These are phyloP conservation scores for Blennius ocellaris DNA, from an alignment of 2,113 vertebrate species.

Conservation along the genomic window DNA sequence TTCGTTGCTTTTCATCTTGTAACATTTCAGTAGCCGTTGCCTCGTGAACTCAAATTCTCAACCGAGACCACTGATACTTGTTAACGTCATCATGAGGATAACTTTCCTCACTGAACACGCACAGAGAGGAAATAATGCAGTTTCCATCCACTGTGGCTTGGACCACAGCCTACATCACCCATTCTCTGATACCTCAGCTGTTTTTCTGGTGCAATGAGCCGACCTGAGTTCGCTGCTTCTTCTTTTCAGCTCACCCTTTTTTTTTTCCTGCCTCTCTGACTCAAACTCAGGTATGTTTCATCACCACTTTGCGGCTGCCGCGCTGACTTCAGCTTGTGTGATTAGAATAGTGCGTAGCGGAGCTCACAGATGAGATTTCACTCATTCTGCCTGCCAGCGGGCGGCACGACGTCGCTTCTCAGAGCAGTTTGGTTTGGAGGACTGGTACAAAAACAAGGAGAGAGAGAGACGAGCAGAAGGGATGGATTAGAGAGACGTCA, in stretches of 20 bases:
- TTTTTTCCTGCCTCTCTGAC: constrained; percentile 42
- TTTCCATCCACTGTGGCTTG: constrained; percentile 1
- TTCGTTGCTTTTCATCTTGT: too few species aligned
- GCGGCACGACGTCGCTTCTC: constrained; percentile 35
- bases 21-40: too few species aligned
- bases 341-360: constrained; percentile 18
- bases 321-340: constrained; percentile 55
- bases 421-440: constrained; percentile 46
- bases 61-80: too few species aligned
- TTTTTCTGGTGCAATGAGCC: constrained; percentile 55
- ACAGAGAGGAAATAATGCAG: constrained; percentile 31
- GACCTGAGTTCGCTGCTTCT: constrained; percentile 39
- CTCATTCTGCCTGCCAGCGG: constrained; percentile 37
- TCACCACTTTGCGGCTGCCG: constrained; percentile 18
- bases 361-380: constrained; percentile 44
- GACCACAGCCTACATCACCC: not conserved
- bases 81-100: too few species aligned
- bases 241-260: constrained; percentile 15
- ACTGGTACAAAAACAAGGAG: constrained; percentile 20
- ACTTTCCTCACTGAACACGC: too few species aligned
- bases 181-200: constrained; percentile 36
- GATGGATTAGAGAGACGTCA: constrained; percentile 44
- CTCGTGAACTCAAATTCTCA: too few species aligned
- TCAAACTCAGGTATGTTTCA: constrained; percentile 37
- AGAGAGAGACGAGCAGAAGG: constrained; percentile 46